These are phyloP conservation scores for Ceratina calcarata DNA, from an alignment of 1,140 invertebrate genomes.

Conservation along the genomic window DNA sequence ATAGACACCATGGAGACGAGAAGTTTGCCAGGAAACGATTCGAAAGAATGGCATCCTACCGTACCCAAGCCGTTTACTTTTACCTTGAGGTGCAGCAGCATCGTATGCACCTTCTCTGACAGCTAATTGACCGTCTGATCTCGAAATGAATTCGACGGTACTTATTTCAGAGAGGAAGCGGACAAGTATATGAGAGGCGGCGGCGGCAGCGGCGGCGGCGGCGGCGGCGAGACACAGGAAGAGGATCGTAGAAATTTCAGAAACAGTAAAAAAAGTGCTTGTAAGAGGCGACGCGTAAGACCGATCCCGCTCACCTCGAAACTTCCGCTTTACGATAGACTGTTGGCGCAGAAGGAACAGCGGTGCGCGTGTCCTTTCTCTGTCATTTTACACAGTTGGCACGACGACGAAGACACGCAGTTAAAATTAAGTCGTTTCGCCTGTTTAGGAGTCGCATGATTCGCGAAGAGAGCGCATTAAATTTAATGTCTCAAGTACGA, in stretches of 20 bases:
- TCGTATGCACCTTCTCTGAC: no score
- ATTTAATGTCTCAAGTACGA: conserved; percentile 80
- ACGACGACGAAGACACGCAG: no score
- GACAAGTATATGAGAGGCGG: conserved; percentile 78
- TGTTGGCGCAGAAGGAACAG: conserved; percentile 85
- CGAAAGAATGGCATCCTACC: conserved; percentile 79
- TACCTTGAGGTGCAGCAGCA: conserved; percentile 85
- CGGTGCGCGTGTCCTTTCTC: conserved; percentile 76
- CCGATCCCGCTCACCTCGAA: conserved; percentile 86
- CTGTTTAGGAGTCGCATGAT: conserved; percentile 74
- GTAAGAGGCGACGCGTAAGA: conserved; percentile 78
- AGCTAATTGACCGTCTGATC: no score
- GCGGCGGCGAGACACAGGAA: conserved; percentile 68
- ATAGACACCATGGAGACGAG: conserved; percentile 73
- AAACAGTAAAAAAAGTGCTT: conserved; percentile 76
- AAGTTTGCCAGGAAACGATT: conserved; percentile 71
- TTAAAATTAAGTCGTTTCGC: neutral
- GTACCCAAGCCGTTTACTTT: conserved; percentile 85
- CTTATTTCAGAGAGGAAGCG: conserved; percentile 83
- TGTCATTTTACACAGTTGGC: conserved; percentile 16
- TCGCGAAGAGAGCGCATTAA: conserved; percentile 76
- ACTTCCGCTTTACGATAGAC: conserved; percentile 86
- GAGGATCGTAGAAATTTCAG: conserved; percentile 73
- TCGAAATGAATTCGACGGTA: conserved; percentile 26
- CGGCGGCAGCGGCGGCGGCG: conserved; percentile 44